These are phyloP conservation scores for Aspidoscelis tigris DNA, from an alignment of 2,113 vertebrate genomes.

Conservation along the genomic window DNA sequence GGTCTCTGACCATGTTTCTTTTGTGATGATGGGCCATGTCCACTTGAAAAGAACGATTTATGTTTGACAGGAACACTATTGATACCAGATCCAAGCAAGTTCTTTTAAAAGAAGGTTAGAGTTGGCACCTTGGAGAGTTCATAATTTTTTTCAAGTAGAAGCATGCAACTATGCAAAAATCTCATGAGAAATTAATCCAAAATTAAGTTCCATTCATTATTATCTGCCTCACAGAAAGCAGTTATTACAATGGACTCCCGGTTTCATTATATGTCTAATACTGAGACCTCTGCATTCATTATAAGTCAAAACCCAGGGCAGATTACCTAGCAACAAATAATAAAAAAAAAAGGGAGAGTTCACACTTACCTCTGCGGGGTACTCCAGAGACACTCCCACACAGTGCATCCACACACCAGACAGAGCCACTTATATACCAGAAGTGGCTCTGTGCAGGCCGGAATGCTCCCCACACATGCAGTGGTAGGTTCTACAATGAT, in stretches of 20 bases:
- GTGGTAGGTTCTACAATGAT: too few relatives aligned
- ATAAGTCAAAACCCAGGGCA: neutral
- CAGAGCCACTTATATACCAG: too few relatives aligned
- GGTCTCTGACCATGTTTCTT: constrained; percentile 39
- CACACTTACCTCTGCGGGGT: too few relatives aligned
- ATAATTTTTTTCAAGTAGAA: neutral
- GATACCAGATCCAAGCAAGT: constrained; percentile 29
- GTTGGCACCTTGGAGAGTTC: constrained; percentile 21
- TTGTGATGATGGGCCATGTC: constrained; percentile 32
- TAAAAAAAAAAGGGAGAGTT: too few relatives aligned
- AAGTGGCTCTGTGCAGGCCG: too few relatives aligned
- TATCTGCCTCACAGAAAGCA: fast-evolving
- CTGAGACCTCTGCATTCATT: neutral
- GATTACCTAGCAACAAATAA: neutral
- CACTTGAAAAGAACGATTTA: constrained; percentile 23
- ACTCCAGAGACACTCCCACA: too few relatives aligned
- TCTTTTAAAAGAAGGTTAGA: constrained; percentile 26
- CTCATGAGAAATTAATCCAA: neutral
- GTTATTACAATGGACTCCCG: neutral
- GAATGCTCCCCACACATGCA: too few relatives aligned
- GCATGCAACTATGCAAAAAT: neutral
- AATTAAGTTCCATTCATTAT: neutral
- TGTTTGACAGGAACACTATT: constrained; percentile 47
- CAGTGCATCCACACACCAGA: too few relatives aligned
- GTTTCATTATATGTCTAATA: neutral